These are phyloP conservation scores for Rotaria magnacalcarata DNA, from an alignment of 2,888 invertebrate genomes.

Conservation along the genomic window DNA sequence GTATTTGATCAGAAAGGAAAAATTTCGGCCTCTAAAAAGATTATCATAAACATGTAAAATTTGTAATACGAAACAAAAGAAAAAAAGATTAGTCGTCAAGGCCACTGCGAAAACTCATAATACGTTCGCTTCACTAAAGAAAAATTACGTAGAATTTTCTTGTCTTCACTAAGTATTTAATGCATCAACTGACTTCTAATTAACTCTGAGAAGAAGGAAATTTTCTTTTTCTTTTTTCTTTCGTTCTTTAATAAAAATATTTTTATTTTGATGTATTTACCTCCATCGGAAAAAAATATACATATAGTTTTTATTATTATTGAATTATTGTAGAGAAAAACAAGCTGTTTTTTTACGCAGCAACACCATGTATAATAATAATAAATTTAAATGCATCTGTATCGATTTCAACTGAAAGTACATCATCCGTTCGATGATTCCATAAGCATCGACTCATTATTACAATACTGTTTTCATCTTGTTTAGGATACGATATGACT, in stretches of 20 bases:
- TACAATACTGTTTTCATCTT: not conserved
- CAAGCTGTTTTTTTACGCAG: not conserved
- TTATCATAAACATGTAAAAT: too few species aligned
- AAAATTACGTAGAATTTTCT: not conserved
- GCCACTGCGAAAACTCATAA: too few species aligned
- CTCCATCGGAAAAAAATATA: not conserved
- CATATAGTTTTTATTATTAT: not conserved
- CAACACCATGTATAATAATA: conserved; percentile 21
- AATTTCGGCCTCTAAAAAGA: too few species aligned
- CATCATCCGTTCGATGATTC: conserved; percentile 27
- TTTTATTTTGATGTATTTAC: not conserved
- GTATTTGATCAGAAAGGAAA: too few species aligned
- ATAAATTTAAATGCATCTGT: conserved; percentile 17
- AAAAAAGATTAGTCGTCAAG: too few species aligned
- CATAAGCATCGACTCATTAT: conserved; percentile 32
- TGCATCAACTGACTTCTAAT: not conserved
- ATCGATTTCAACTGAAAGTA: conserved; percentile 1
- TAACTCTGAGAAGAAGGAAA: not conserved
- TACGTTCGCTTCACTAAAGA: not conserved
- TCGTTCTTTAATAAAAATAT: too few species aligned
- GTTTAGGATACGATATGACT: not conserved
- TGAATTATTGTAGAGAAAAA: not conserved
- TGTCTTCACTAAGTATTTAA: not conserved
- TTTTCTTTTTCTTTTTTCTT: not conserved
- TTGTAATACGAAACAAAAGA: too few species aligned